A percentile compares a stretch with the other conserved stretches of the same genome.
phyloP scores from a whole-genome alignment of 92 coral and sea anemone species.

The Umimayanthus chanpuru region DNA sequence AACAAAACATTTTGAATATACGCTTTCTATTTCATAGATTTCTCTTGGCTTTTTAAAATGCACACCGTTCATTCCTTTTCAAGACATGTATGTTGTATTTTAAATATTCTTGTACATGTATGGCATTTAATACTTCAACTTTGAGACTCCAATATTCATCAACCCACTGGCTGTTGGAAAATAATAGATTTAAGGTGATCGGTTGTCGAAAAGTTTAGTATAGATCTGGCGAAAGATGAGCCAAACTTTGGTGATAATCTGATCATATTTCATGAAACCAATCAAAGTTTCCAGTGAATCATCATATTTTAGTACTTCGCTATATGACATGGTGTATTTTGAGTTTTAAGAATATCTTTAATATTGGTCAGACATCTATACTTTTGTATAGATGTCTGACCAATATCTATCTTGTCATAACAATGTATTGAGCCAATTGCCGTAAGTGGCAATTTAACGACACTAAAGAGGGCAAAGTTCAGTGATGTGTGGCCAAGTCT shows the following conservation, averaged over 20 bases:
- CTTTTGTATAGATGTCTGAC: not conserved
- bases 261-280: not conserved
- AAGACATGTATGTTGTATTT: too few species aligned
- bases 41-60: too few species aligned
- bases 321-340: not conserved
- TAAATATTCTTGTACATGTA: too few species aligned
- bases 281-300: too few species aligned
- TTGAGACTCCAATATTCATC: not conserved
- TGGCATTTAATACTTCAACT: too few species aligned
- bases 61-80: too few species aligned
- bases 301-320: too few species aligned
- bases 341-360: too few species aligned
- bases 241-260: not conserved
- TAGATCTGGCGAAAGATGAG: not conserved
- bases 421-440: not conserved
- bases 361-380: not conserved
- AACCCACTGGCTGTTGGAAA: too few species aligned
- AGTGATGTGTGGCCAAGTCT: too few species aligned
- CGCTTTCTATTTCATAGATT: too few species aligned
- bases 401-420: not conserved
- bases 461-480: not conserved
- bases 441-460: not conserved
- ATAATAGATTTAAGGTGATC: not conserved
- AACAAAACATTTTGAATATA: too few species aligned
- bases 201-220: not conserved